Evolutionary conservation across 2,888 invertebrate genomes (phyloP), one percentile per base, ranked within the genome.

Genomic region (Eupithecia subfuscata): DNA sequence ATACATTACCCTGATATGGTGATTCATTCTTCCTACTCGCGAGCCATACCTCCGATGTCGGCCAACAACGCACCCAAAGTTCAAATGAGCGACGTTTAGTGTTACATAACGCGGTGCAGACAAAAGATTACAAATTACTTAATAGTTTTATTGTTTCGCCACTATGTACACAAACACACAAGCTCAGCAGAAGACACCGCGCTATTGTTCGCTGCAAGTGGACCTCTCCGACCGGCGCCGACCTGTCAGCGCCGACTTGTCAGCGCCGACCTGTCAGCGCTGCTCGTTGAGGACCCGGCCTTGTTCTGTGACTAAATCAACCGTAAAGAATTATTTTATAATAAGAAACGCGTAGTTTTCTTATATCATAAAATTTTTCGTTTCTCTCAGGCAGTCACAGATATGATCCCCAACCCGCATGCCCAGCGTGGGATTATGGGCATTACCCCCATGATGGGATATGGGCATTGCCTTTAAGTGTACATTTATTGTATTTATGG

Each of bases 11-110:
- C 70, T 74, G 45, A 74, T 60, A 60, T 56, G 70, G 65, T 18
- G 45, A 65, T 74, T 8, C 52, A 60, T 74, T 70, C 56, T 70
- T 25, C 74, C 70, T 70, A 60, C 56, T 63, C 48, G n/a, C 56
- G 64, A 43, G 37, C 48, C 18, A 4, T 16, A 7, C 18, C 48
- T 16, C 45, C 12, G 45, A 0, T 6, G 3, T 43, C 43, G 12
- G 43, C n/a, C n/a, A n/a, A n/a, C 48, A 48, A 48, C 48, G 48
- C 48, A 8, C 18, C 16, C 18, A 45, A 18, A 45, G 6, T 45
- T 48, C 18, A 48, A 18, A 45, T 7, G 45, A 45, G 45, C 45
- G 45, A 7, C 48, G 48, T 8, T n/a, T 48, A 48, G n/a, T 18
- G 18, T 48, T 48, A 48, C 48, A 9, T 48, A 48, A 48, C 8